Conservation (phyloP, 2,113 vertebrate species). For the Noturus placidus region DNA sequence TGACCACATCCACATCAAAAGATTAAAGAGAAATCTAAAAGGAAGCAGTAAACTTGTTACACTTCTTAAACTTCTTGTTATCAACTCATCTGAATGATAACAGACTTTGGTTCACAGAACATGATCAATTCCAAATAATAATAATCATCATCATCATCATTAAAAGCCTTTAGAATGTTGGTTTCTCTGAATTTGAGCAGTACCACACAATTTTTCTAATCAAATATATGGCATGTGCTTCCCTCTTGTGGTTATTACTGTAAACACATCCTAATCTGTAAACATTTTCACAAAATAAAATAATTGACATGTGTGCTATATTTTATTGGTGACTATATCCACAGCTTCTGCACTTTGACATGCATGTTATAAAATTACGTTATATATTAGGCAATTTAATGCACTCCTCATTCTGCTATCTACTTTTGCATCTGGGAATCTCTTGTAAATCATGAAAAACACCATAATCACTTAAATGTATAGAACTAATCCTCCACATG, state of each 20-base stretch:
- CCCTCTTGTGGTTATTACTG: slow-evolving; percentile 56
- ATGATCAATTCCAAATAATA: background rate
- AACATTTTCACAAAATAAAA: background rate
- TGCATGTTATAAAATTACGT: background rate
- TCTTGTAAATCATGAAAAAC: background rate
- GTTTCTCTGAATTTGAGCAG: background rate
- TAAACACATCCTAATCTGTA: background rate
- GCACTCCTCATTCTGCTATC: background rate
- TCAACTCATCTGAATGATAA: background rate
- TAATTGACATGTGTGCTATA: background rate
- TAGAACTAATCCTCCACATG: background rate
- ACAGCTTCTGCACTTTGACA: background rate
- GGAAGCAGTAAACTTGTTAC: background rate
- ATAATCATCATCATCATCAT: background rate
- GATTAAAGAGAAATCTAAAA: background rate
- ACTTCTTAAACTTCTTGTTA: background rate
- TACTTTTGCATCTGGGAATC: background rate
- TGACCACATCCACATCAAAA: background rate
- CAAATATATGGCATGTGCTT: slow-evolving; percentile 51
- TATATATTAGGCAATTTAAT: background rate
- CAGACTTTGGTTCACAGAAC: background rate
- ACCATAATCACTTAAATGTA: background rate
- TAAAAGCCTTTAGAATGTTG: too few species aligned
- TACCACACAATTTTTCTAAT: background rate
- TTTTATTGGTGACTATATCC: background rate